Conservation (phyloP, 92 coral and sea anemone species). For the Virgularia gustaviana region DNA sequence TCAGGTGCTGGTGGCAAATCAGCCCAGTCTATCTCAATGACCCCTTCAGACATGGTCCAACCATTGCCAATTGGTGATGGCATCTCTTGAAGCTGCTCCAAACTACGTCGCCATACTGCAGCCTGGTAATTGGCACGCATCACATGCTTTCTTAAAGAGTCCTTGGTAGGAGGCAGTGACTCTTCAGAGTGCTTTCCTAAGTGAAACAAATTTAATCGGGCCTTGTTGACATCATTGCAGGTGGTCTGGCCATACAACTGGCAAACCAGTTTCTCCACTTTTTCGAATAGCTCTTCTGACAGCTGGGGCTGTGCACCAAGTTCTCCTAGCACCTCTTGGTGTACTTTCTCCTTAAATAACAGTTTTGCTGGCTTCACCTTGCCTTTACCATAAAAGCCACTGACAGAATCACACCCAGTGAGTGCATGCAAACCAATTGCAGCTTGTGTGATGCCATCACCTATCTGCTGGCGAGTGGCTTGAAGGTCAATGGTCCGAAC, state of each 20-base stretch:
- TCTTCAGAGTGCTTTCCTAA: constrained; percentile 27
- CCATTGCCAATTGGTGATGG: too few species aligned
- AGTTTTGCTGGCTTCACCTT: constrained; percentile 17
- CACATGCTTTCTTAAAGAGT: constrained; percentile 12
- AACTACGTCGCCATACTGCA: too few species aligned
- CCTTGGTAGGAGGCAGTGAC: constrained; percentile 20
- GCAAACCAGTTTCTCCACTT: background rate
- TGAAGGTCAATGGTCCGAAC: constrained; percentile 42
- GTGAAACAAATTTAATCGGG: constrained; percentile 13
- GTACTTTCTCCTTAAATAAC: background rate
- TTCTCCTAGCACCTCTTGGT: constrained; percentile 10
- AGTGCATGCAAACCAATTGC: constrained; percentile 61
- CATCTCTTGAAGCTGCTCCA: too few species aligned
- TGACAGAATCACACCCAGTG: constrained; percentile 64
- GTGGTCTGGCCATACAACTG: constrained; percentile 9
- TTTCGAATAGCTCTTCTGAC: constrained; percentile 2
- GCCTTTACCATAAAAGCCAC: constrained; percentile 53
- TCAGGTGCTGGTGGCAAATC: too few species aligned
- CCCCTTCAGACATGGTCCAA: too few species aligned
- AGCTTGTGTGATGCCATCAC: constrained; percentile 36
- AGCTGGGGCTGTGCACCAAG: constrained; percentile 10
- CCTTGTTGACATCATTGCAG: constrained; percentile 11
- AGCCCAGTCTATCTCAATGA: too few species aligned
- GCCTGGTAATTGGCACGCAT: too few species aligned
- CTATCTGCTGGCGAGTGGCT: constrained; percentile 48